Conservation (phyloP, 2,797 vertebrate genomes). For the Falco cherrug region DNA sequence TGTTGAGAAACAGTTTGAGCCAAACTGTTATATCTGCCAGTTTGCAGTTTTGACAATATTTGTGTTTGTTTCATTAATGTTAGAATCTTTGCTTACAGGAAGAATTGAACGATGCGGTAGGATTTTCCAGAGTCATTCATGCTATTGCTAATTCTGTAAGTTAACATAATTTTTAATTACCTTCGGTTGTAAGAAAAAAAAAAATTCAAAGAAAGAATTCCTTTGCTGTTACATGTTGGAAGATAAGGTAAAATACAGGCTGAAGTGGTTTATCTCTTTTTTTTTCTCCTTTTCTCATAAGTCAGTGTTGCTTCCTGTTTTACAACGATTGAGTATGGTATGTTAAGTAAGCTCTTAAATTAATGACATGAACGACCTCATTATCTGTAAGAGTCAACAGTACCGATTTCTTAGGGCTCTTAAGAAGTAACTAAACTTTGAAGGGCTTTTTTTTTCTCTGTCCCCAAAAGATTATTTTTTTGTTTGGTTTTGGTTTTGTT, state of each 20-base stretch:
- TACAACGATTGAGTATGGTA: not conserved
- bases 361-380: not conserved
- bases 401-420: not conserved
- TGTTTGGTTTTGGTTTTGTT: not conserved
- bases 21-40: not conserved
- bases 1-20: not conserved
- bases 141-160: slow-evolving; percentile 95
- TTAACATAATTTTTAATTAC: slow-evolving; percentile 19
- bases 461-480: not conserved
- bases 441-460: not conserved
- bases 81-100: slow-evolving; percentile 78
- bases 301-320: not conserved
- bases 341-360: not conserved
- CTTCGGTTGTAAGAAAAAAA: not conserved
- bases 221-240: not conserved
- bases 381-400: not conserved
- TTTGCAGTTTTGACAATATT: not conserved
- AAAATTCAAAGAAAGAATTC: not conserved
- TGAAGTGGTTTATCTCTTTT: not conserved
- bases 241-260: not conserved
- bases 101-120: slow-evolving; percentile 94
- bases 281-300: not conserved
- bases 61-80: not conserved
- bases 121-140: slow-evolving; percentile 95
- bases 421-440: not conserved